A percentile compares a stretch with the other conserved stretches of the same genome.
Evolutionary conservation across 2,113 vertebrate genomes (phyloP).

Genomic region (Thryonomys swinderianus): DNA sequence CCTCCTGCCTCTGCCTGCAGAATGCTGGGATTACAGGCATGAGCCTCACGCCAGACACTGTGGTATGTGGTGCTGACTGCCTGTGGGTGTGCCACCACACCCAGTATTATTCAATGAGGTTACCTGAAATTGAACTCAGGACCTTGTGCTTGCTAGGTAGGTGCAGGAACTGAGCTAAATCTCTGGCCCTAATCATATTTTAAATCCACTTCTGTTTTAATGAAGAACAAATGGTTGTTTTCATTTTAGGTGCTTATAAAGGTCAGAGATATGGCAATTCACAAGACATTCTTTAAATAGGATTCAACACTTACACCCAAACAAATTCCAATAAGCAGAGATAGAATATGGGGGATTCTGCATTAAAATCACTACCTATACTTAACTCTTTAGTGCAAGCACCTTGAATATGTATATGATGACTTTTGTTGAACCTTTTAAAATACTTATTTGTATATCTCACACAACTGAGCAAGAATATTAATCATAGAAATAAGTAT

Average conservation of each 20-base stretch:
- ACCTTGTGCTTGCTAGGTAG: too few relatives aligned
- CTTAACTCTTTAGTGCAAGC: background rate
- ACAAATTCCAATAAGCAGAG: background rate
- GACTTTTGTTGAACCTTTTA: background rate
- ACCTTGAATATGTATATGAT: background rate
- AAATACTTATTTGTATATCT: background rate
- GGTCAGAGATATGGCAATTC: background rate
- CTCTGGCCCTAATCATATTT: too few relatives aligned
- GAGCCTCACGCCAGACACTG: too few relatives aligned
- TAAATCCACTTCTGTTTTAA: background rate
- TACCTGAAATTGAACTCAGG: too few relatives aligned
- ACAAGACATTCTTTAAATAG: background rate
- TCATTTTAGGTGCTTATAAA: background rate
- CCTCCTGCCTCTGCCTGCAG: too few relatives aligned
- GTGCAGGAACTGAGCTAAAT: too few relatives aligned
- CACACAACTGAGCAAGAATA: background rate
- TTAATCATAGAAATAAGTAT: constrained; percentile 31
- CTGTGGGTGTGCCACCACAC: too few relatives aligned
- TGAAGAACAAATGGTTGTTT: background rate
- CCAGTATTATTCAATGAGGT: too few relatives aligned
- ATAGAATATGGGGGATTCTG: background rate
- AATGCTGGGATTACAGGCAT: too few relatives aligned
- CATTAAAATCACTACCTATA: background rate
- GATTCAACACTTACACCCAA: background rate
- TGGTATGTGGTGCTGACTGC: too few relatives aligned